These are phyloP conservation scores for Sinelater perroti DNA, from an alignment of 2,888 invertebrate genomes.

Conservation along the genomic window DNA sequence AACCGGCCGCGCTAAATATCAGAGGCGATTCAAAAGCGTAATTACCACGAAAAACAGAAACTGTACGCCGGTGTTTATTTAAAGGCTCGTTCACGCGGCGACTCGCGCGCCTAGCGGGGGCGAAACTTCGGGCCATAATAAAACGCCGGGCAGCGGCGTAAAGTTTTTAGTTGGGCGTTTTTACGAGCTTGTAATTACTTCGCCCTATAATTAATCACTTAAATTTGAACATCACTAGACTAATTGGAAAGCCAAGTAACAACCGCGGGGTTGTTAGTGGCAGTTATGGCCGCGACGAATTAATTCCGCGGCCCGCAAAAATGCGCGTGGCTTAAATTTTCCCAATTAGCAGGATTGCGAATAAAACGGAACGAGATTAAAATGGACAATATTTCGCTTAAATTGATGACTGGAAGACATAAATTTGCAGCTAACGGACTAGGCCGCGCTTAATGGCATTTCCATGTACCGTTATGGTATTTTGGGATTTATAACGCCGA, in stretches of 20 bases:
- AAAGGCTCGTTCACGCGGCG: conserved; percentile 20
- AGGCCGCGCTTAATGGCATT: conserved; percentile 14
- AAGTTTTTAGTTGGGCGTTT: conserved; percentile 34
- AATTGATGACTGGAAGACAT: conserved; percentile 26
- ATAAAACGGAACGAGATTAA: conserved; percentile 42
- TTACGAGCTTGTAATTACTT: conserved; percentile 47
- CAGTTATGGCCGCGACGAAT: conserved; percentile 42
- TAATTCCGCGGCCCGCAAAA: conserved; percentile 42
- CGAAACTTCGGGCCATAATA: conserved; percentile 36
- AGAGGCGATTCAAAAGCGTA: neutral
- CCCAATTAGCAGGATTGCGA: conserved; percentile 44
- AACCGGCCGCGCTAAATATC: neutral
- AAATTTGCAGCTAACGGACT: conserved; percentile 27
- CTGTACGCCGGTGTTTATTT: neutral
- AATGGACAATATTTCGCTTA: conserved; percentile 44
- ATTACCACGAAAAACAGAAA: neutral
- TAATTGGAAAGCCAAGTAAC: conserved; percentile 45
- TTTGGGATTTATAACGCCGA: conserved; percentile 5
- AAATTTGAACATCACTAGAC: conserved; percentile 46
- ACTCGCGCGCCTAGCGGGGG: conserved; percentile 15
- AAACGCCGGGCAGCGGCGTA: conserved; percentile 25
- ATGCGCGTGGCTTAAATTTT: conserved; percentile 41
- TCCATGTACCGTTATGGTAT: conserved; percentile 15
- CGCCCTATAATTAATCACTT: conserved; percentile 48
- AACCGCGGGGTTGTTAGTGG: conserved; percentile 36